phyloP scores from a whole-genome alignment of 2,113 vertebrate genomes.

The Zeus faber region DNA sequence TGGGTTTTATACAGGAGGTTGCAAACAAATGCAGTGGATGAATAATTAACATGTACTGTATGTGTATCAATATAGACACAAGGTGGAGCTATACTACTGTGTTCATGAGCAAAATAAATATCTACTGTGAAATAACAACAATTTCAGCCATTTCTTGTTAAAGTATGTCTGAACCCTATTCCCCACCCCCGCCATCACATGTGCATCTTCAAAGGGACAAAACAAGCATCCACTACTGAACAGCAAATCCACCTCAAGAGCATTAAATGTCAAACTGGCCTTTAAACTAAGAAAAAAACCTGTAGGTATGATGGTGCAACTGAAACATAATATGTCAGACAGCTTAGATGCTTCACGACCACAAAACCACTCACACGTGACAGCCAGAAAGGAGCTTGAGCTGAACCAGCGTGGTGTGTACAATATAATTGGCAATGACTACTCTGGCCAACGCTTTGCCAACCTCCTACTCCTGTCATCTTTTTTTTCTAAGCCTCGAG shows the following conservation, averaged over 20 bases:
- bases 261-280: conserved; percentile 65
- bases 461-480: conserved; percentile 33
- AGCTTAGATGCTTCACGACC: conserved; percentile 42
- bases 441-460: conserved; percentile 39
- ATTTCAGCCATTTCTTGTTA: conserved; percentile 1
- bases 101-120: no score
- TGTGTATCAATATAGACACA: conserved; percentile 40
- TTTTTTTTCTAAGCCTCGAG: conserved; percentile 30
- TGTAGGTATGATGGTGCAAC: conserved; percentile 32
- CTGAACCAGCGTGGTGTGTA: conserved; percentile 31
- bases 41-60: not conserved
- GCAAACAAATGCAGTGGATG: not conserved
- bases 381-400: conserved; percentile 28
- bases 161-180: conserved; percentile 1
- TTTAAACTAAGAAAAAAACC: conserved; percentile 49
- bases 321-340: conserved; percentile 50
- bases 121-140: conserved; percentile 1
- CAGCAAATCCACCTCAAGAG: conserved; percentile 44
- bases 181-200: conserved; percentile 8
- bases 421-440: conserved; percentile 13
- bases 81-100: conserved; percentile 48
- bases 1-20: no score
- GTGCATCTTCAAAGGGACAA: conserved; percentile 29
- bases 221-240: conserved; percentile 23
- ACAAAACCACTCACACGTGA: conserved; percentile 41